phyloP scores from a whole-genome alignment of 2,888 invertebrate species.

The Cryptophagus acutangulus region DNA sequence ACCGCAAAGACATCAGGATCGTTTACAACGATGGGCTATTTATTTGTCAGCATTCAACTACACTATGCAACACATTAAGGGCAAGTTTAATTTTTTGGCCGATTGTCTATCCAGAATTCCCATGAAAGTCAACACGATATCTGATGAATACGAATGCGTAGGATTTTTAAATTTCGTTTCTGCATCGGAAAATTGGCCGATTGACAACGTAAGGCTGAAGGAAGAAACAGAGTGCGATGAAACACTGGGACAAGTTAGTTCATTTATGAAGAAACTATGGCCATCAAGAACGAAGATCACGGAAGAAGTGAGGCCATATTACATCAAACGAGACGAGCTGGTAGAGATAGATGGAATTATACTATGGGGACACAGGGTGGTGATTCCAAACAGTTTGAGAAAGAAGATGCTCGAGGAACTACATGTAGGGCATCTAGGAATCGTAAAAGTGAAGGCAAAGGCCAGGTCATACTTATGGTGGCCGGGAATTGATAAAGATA shows the following conservation, averaged over 20 bases:
- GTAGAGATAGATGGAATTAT: constrained; percentile 16
- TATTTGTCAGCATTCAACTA: constrained; percentile 14
- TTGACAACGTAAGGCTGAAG: constrained; percentile 9
- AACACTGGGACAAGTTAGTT: constrained; percentile 7
- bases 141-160: background rate
- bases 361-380: constrained; percentile 23
- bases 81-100: constrained; percentile 1
- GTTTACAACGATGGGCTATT: constrained; percentile 15
- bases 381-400: constrained; percentile 19
- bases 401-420: constrained; percentile 11
- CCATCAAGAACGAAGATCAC: background rate
- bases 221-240: constrained; percentile 6
- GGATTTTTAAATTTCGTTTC: background rate
- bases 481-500: constrained; percentile 22
- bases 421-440: constrained; percentile 21
- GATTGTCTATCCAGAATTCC: constrained; percentile 8
- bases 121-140: background rate
- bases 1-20: background rate
- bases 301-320: constrained; percentile 9
- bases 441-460: constrained; percentile 22
- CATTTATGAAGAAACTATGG: background rate
- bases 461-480: constrained; percentile 26
- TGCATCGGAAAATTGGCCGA: background rate
- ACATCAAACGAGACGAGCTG: constrained; percentile 14
- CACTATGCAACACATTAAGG: constrained; percentile 12